A percentile compares a stretch with the other conserved stretches of the same genome.
Conservation (phyloP, 2,797 vertebrate species). For the Margarornis squamiger region DNA sequence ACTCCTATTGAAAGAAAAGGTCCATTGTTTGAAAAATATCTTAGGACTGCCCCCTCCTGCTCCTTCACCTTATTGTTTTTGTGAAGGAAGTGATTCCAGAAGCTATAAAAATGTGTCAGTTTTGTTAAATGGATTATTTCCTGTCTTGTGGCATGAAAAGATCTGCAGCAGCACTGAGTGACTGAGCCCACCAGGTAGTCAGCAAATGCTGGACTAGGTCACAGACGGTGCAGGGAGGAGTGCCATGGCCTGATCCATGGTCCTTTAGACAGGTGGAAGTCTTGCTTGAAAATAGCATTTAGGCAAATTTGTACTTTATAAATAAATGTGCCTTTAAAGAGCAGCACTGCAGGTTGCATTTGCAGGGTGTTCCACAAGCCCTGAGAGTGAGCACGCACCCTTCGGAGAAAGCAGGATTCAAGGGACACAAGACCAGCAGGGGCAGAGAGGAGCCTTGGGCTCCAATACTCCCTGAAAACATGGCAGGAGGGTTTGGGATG, state of each 20-base stretch:
- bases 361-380: neutral
- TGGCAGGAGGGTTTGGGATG: neutral
- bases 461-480: neutral
- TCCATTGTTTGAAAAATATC: neutral
- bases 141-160: neutral
- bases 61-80: slow-evolving; percentile 11
- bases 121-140: slow-evolving; percentile 33
- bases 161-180: neutral
- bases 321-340: neutral
- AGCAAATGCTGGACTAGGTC: neutral
- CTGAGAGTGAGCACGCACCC: neutral
- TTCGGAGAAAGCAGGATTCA: neutral
- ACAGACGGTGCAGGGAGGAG: neutral
- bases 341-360: neutral
- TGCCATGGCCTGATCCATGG: neutral
- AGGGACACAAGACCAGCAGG: neutral
- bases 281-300: neutral
- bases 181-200: neutral
- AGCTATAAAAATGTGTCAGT: neutral
- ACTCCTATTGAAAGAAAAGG: neutral
- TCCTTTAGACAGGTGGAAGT: neutral
- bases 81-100: slow-evolving; percentile 24
- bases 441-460: neutral
- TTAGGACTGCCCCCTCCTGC: neutral
- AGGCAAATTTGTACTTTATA: neutral